Base-by-base conservation (phyloP, 2,888 invertebrate species). In the Pandemis cinnamomeana region DNA sequence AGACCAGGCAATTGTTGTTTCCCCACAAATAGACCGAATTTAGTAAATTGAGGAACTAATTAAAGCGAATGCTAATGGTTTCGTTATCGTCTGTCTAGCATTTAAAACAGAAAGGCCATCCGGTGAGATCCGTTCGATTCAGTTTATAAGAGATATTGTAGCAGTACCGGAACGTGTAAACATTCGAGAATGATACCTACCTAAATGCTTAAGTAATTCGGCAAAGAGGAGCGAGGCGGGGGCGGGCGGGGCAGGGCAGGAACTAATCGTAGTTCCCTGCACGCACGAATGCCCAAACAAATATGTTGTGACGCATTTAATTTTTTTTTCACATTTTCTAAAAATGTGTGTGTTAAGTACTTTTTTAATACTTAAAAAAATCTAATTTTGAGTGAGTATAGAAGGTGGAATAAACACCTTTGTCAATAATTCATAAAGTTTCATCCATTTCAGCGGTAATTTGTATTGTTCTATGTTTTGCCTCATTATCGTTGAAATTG, bases 261-360 rank as follows among this genome's bases (percentile, higher is more conserved):
- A 87, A 88, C 88, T 84, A 89, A 88, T 90, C 87, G 85, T 86
- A 86, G 87, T 88, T 88, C 85, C 84, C 83, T 88, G 86, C 89
- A 91, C 91, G 91, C 92, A 91, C 91, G 91, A 91, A 87, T 90
- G 87, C 81, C 84, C 84, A 84, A 80, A 83, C 80, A 89, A 89
- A 89, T 60, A 89, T 86, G 87, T 79, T 83, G 83, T 85, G 83
- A 86, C 86, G 87, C 83, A 86, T 84, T 80, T 80, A 75, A 78
- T 72, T 76, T 46, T 27, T 42, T 61, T 68, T 68, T 48, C 10
- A 41, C 46, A 36, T 69, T 64, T 63, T 11, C 7, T 7, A 20
- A 46, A 27, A 11, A 58, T 27, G 27, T 58, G 20, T 55, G 8
- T 20, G 55, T 15, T 55, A 55, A 55, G 8, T 55, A 55, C 7